Base-by-base conservation (phyloP, 1,140 invertebrate genomes). In the Lordiphosa mommai region DNA sequence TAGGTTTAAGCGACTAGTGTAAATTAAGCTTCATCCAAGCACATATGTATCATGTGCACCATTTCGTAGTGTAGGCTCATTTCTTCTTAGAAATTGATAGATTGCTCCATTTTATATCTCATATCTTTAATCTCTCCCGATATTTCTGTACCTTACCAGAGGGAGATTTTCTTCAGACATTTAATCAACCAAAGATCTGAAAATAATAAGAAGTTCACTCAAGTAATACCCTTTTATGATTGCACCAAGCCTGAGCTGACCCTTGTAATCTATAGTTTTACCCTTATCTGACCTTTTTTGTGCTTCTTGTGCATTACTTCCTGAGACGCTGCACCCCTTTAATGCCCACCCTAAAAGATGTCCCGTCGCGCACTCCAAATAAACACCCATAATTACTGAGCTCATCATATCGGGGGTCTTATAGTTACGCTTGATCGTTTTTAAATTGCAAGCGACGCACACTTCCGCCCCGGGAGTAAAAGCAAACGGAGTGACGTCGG, bases 391-490 rank as follows among this genome's bases (percentile, higher is more conserved):
- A 84, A 84, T 82, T 76, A 82, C 38, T 34, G 55, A 57, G 55
- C 71, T 70, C 60, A 73, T 76, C 63, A 53, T 56, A 59, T 46
- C 43, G 36, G 41, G 33, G 23, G 23, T 12, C 40, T 12, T 40
- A 55, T 40, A 51, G 74, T 73, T 79, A 61, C 79, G 77, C 79
- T 84, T 84, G 79, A 84, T 84, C 77, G 77, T 84, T 84, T 84
- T 85, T 61, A 60, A 84, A 84, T 84, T 84, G 77, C 79, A 56
- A 59, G 46, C 77, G 57, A 47, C 47, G 49, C 60, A 66, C 72
- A 84, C 72, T 84, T 84, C 72, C 77, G 77, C 67, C 50, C 58
- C 40, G 5, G 32, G 36, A 53, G 32, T 12, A 7, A 16, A 0
- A 16, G 37, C 38, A 55, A 20, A 14, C 44, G 40, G 40, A 51